Evolutionary conservation across 2,797 vertebrate species (phyloP).

Genomic region (Silurus aristotelis): DNA sequence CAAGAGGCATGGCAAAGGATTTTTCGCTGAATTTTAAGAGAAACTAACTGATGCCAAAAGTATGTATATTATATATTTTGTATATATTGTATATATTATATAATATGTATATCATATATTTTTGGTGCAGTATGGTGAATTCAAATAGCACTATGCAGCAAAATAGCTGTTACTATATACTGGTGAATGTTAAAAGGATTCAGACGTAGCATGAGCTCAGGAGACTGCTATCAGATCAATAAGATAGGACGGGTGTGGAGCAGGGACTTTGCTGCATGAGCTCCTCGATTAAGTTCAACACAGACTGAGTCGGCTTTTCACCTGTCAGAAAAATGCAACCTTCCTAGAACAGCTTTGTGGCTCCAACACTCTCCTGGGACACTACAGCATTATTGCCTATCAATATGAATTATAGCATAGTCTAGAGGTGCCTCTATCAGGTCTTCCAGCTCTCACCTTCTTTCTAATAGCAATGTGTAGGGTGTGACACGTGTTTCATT

Average conservation of each 20-base stretch:
- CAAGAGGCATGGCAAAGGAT: too few species aligned
- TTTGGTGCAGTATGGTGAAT: neutral
- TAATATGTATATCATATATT: too few species aligned
- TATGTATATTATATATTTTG: too few species aligned
- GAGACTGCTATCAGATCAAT: slow-evolving; percentile 47
- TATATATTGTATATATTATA: too few species aligned
- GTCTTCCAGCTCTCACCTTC: slow-evolving; percentile 22
- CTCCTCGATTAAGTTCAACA: slow-evolving; percentile 42
- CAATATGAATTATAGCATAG: slow-evolving; percentile 54
- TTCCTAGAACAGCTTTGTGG: slow-evolving; percentile 44
- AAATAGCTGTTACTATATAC: neutral
- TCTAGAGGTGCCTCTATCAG: slow-evolving; percentile 42
- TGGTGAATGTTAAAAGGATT: neutral
- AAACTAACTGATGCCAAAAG: too few species aligned
- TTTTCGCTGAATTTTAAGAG: too few species aligned
- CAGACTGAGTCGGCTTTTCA: slow-evolving; percentile 34
- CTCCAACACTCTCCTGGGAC: slow-evolving; percentile 44
- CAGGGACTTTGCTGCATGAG: slow-evolving; percentile 37
- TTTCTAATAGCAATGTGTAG: slow-evolving; percentile 40
- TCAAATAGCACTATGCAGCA: neutral
- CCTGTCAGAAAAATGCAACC: slow-evolving; percentile 45
- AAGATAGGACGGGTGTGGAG: slow-evolving; percentile 24
- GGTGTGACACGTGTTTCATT: neutral
- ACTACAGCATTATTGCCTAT: slow-evolving; percentile 47
- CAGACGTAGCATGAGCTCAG: neutral